These are phyloP conservation scores for Dermolepida albohirtum DNA, from an alignment of 2,888 invertebrate genomes.

Conservation along the genomic window DNA sequence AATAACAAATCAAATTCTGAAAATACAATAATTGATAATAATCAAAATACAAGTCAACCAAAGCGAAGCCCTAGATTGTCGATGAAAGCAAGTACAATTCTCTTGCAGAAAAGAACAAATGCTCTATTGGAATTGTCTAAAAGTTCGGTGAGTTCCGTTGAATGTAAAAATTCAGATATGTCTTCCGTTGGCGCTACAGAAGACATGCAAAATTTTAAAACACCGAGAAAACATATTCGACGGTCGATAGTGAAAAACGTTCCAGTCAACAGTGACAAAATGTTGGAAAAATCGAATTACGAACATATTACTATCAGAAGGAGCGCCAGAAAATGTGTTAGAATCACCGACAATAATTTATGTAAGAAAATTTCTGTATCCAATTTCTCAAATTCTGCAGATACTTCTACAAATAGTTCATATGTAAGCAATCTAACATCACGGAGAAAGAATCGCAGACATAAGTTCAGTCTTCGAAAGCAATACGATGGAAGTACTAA, in stretches of 20 bases:
- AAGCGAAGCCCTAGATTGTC: conserved; percentile 19
- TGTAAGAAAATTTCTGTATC: neutral
- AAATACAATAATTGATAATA: too few relatives aligned
- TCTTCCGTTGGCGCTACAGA: too few relatives aligned
- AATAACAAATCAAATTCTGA: too few relatives aligned
- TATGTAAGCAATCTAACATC: neutral
- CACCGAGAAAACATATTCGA: neutral
- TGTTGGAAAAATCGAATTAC: too few relatives aligned
- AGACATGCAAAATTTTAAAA: neutral
- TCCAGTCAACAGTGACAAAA: too few relatives aligned
- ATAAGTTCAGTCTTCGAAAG: conserved; percentile 15
- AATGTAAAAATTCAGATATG: too few relatives aligned
- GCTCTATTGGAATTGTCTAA: too few relatives aligned
- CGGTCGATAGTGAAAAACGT: too few relatives aligned
- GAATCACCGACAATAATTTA: neutral
- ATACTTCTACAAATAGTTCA: neutral
- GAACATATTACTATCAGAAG: neutral
- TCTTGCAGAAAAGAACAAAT: neutral
- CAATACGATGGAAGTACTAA: neutral
- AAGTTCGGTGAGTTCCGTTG: too few relatives aligned
- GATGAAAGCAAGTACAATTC: neutral
- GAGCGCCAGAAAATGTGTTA: neutral
- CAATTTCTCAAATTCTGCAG: neutral
- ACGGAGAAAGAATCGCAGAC: conserved; percentile 1
- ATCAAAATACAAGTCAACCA: neutral